Evolutionary conservation across 2,113 vertebrate genomes (phyloP).

Genomic region (Dasypus novemcinctus): DNA sequence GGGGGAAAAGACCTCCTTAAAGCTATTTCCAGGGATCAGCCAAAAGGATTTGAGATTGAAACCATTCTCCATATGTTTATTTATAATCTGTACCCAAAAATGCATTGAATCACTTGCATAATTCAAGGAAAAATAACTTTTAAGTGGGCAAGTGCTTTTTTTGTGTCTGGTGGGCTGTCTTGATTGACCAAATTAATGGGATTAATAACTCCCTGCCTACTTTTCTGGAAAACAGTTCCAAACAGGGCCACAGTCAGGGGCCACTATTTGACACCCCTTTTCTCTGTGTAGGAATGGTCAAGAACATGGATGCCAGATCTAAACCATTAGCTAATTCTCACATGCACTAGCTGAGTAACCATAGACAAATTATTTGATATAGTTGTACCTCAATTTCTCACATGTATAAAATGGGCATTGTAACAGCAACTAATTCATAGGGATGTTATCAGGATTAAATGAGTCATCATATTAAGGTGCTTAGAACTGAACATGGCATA

Average conservation of each 20-base stretch:
- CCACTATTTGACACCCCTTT: not conserved
- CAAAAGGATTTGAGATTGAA: not conserved
- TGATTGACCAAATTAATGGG: constrained; percentile 1
- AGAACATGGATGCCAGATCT: not conserved
- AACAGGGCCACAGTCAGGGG: not conserved
- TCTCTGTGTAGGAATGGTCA: not conserved
- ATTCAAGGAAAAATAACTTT: constrained; percentile 16
- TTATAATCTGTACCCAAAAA: constrained; percentile 12
- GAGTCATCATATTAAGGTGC: constrained; percentile 24
- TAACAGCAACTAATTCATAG: not conserved
- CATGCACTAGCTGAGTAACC: not conserved
- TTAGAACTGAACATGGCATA: not conserved
- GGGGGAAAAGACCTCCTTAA: not conserved
- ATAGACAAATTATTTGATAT: not conserved
- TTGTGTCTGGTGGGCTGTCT: not conserved
- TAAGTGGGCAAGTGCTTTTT: not conserved
- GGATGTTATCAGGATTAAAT: constrained; percentile 43
- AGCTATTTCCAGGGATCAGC: not conserved
- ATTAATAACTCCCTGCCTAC: constrained; percentile 40
- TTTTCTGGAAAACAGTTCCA: constrained; percentile 3
- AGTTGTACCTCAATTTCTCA: constrained; percentile 49
- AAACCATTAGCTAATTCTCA: not conserved
- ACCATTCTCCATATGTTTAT: not conserved
- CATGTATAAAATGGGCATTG: not conserved
- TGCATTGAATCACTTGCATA: not conserved